Conservation (phyloP, 2,113 vertebrate species). For the Ailurus styani region DNA sequence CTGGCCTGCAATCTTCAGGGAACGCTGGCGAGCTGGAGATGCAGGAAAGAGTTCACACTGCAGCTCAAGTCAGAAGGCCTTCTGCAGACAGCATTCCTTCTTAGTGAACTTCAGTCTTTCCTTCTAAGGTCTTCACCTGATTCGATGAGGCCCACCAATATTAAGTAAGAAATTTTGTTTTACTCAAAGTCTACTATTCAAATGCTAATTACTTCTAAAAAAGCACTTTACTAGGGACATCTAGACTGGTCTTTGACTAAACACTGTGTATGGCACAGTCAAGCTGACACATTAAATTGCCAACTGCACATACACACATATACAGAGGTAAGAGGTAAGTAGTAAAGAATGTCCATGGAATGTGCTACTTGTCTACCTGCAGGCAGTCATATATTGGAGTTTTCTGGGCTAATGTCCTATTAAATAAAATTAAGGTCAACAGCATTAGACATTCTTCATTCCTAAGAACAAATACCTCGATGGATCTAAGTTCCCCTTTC, state of each 20-base stretch:
- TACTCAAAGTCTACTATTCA: background rate
- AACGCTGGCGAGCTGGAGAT: background rate
- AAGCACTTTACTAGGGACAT: background rate
- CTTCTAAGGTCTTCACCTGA: background rate
- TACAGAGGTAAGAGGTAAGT: background rate
- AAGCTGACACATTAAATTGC: background rate
- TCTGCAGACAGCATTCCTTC: background rate
- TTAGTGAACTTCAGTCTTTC: background rate
- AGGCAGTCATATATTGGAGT: too few relatives aligned
- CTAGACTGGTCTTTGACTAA: background rate
- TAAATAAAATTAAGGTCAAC: background rate
- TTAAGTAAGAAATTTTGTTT: background rate
- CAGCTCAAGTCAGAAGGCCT: background rate
- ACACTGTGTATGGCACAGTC: background rate
- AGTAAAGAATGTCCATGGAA: background rate
- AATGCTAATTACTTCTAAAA: background rate
- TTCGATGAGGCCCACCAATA: background rate
- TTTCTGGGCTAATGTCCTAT: background rate
- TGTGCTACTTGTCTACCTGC: background rate
- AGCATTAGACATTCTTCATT: background rate
- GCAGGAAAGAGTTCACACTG: background rate
- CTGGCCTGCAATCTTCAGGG: background rate
- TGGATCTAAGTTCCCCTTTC: background rate
- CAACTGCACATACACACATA: background rate
- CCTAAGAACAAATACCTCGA: background rate